These are phyloP conservation scores for Heteromormyrus szaboi DNA, from an alignment of 2,797 vertebrate species.

Conservation along the genomic window DNA sequence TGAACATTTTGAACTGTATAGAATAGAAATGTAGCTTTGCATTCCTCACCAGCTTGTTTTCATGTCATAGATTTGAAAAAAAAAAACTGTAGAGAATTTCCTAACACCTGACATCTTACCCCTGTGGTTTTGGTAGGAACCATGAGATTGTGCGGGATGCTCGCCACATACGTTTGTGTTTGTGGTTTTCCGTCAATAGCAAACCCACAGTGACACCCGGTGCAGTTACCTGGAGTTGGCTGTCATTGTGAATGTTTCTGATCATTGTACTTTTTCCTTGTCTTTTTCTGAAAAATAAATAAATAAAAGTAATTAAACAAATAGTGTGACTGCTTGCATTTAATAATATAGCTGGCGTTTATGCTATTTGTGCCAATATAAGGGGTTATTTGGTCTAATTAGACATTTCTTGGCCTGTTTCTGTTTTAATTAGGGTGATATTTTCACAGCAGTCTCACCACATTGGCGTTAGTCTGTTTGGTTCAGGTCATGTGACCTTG, in stretches of 20 bases:
- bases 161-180: background rate
- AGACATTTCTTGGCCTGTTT: background rate
- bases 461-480: background rate
- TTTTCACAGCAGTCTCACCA: background rate
- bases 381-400: background rate
- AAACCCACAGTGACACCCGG: slow-evolving; percentile 10
- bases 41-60: slow-evolving; percentile 4
- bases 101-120: background rate
- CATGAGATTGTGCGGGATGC: background rate
- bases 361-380: background rate
- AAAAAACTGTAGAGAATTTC: background rate
- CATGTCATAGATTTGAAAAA: background rate
- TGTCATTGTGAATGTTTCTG: slow-evolving; percentile 11
- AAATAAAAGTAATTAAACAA: slow-evolving; percentile 19
- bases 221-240: background rate
- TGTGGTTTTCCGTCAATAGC: background rate
- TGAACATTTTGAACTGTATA: background rate
- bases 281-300: slow-evolving; percentile 17
- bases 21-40: background rate
- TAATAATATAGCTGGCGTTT: background rate
- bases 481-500: background rate
- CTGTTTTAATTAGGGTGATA: background rate
- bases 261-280: slow-evolving; percentile 4
- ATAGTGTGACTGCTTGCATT: background rate
- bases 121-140: slow-evolving; percentile 11